Evolutionary conservation across 2,113 vertebrate species (phyloP), one percentile per base, ranked within the genome.

Genomic region (Sigmodon hispidus): DNA sequence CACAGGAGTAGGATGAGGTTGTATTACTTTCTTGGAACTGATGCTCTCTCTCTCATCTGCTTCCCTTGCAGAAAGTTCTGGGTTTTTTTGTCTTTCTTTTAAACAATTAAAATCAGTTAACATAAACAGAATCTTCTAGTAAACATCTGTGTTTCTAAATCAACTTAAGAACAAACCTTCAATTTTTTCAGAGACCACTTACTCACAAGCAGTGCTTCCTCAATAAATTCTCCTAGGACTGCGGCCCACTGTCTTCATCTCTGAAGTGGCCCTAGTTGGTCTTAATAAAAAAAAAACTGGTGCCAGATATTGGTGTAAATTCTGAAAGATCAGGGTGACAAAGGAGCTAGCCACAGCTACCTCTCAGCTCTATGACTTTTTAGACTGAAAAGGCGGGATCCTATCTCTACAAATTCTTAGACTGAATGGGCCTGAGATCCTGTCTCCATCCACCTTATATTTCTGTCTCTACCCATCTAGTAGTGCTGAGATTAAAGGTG

Each of bases 31-130:
- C 96, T 95, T 93, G 98, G 99, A 98, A 99, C 98, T 95, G 98
- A 99, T 98, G 98, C 99, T 99, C 99, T n/a, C n/a, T n/a, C n/a
- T n/a, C n/a, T 98, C 98, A 98, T 98, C 98, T 98, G 98, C 98
- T 99, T 98, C 97, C 98, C 98, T 98, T 98, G 98, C 98, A 99
- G 98, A 98, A 99, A 99, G 98, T 98, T 96, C 93, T 96, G 97
- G 89, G 94, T 96, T 94, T 90, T 19, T 11, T 80, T 69, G 21
- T 34, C 12, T 94, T 96, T n/a, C n/a, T n/a, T n/a, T n/a, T 96
- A 96, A 86, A 77, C 92, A 97, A 98, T 97, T 95, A 97, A 97
- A 97, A 97, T 92, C 91, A 94, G 93, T 95, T 92, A 96, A 89
- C 94, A 98, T 94, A 79, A 97, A 97, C 95, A 83, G 0, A 5